Base-by-base conservation (phyloP, 2,113 vertebrate genomes). In the Chloropsis hardwickii region DNA sequence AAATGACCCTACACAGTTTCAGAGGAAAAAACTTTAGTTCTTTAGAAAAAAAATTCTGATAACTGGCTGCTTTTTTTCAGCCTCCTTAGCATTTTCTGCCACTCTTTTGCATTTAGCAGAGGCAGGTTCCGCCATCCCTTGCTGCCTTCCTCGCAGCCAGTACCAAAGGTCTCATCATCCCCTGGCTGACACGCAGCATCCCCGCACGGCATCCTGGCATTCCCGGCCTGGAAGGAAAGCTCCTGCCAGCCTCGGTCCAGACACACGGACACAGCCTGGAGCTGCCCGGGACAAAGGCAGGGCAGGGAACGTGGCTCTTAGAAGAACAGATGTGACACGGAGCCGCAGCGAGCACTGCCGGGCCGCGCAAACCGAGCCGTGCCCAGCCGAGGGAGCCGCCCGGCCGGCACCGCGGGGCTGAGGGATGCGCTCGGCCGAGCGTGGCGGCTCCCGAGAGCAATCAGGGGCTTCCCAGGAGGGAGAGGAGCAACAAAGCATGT, bases 401-500 rank as follows among this genome's bases (percentile, higher is more conserved):
- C 25, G 18, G 18, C 31, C 2, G 3, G 7, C 67, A 0, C 13
- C 2, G 5, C 35, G 21, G 14, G 73, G 25, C 72, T 13, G 22
- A 0, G 6, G 76, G 72, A 80, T 28, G 73, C 3, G 51, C 91
- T 95, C 8, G 10, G 78, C 62, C 3, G n/a, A 95, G 89, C 58
- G 11, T 53, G 64, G 81, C 10, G 1, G 77, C 61, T 96, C 90
- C 80, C 9, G 31, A 91, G 86, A 70, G 90, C 58, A 28, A 64
- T 21, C 56, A n/a, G 83, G 71, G 78, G 15, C 66, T 35, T 80
- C 86, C 91, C 86, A 22, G 74, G 50, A 79, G 82, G 39, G 35
- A 74, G 22, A 47, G 66, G 31, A 65, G 77, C 53, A n/a, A 77
- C 74, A 91, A 96, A 90, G 70, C 81, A 70, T 71, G 80, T 71